phyloP scores from a whole-genome alignment of 2,888 invertebrate species.

The Ptycholaimellus sp. region DNA sequence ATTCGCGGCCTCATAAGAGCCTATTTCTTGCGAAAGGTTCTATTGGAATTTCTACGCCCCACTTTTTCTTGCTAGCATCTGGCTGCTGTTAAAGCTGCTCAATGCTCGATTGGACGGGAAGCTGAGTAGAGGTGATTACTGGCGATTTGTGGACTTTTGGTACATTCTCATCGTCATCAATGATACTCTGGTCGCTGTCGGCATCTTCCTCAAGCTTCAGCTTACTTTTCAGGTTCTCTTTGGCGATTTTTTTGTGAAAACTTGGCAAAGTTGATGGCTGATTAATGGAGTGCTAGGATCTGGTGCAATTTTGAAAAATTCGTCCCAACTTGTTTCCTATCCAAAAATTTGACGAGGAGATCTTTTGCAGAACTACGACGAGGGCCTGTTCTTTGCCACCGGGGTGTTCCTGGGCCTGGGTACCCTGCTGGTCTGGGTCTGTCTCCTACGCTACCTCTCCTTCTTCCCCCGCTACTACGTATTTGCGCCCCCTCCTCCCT shows the following conservation, averaged over 20 bases:
- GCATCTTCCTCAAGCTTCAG: constrained; percentile 68
- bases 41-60: too few species aligned
- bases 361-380: constrained; percentile 5
- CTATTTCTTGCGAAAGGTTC: constrained; percentile 45
- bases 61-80: too few species aligned
- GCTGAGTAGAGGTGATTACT: too few species aligned
- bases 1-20: constrained; percentile 64
- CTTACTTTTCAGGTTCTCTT: too few species aligned
- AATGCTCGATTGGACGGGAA: too few species aligned
- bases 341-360: too few species aligned
- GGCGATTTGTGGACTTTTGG: constrained; percentile 81
- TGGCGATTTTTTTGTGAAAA: too few species aligned
- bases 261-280: too few species aligned
- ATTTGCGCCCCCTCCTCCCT: constrained; percentile 20
- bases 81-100: too few species aligned
- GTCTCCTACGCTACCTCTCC: constrained; percentile 78
- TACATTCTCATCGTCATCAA: constrained; percentile 80
- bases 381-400: constrained; percentile 69
- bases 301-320: too few species aligned
- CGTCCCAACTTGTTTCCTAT: too few species aligned
- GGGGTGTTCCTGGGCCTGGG: constrained; percentile 73
- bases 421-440: constrained; percentile 82
- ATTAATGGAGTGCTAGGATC: too few species aligned
- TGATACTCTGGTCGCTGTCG: constrained; percentile 64
- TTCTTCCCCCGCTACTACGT: constrained; percentile 90